Percentiles rank a stretch among this genome's conserved stretches.
phyloP scores from a whole-genome alignment of 1,140 invertebrate genomes.

The Pararge aegeria region DNA sequence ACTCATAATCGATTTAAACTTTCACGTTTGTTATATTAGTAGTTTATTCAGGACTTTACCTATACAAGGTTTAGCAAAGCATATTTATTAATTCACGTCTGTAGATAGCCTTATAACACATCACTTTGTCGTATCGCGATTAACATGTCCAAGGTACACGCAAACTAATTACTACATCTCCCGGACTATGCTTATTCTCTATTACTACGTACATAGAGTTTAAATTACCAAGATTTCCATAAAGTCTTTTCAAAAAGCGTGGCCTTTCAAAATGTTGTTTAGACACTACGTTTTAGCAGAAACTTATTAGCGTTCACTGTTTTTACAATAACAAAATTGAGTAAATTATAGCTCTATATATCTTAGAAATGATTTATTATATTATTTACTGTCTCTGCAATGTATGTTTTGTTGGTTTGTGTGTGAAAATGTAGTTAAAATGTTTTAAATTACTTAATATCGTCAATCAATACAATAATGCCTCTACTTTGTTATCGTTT shows the following conservation, averaged over 20 bases:
- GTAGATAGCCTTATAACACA: slow-evolving; percentile 17
- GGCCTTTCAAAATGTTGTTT: slow-evolving; percentile 7
- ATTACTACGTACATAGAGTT: background rate
- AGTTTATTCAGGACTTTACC: too few species aligned
- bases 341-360: background rate
- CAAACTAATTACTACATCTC: slow-evolving; percentile 18
- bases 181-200: background rate
- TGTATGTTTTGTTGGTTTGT: background rate
- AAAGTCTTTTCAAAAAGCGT: background rate
- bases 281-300: slow-evolving; percentile 12
- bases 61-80: too few species aligned
- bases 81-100: too few species aligned
- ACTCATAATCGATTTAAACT: too few species aligned
- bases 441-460: background rate
- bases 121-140: slow-evolving; percentile 34
- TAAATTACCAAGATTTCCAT: background rate
- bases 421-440: background rate
- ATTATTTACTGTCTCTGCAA: background rate
- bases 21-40: too few species aligned
- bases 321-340: slow-evolving; percentile 18
- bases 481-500: too few species aligned
- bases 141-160: slow-evolving; percentile 29
- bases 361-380: slow-evolving; percentile 1
- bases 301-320: slow-evolving; percentile 18
- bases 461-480: background rate